Conservation (phyloP, 2,888 invertebrate species). For the Cheilosia urbana region DNA sequence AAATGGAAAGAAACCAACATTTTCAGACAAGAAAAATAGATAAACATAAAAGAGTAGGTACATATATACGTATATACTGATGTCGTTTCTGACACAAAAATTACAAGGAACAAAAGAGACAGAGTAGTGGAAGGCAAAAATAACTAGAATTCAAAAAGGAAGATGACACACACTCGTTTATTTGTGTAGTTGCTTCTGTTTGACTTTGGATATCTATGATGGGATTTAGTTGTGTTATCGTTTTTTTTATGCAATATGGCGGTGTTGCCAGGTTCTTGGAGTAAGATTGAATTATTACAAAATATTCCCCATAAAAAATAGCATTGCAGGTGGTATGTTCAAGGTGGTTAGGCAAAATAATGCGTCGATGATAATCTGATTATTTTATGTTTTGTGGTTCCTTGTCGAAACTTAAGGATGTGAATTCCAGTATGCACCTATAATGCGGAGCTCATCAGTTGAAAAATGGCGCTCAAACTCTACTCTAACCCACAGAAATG, state of each 20-base stretch:
- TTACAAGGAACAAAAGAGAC: conserved; percentile 24
- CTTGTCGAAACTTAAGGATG: no score
- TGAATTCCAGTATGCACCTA: no score
- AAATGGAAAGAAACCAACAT: conserved; percentile 26
- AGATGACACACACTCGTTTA: conserved; percentile 69
- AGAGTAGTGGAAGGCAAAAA: conserved; percentile 29
- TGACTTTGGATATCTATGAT: conserved; percentile 42
- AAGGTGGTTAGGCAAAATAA: no score
- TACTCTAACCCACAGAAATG: no score
- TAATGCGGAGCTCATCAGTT: no score
- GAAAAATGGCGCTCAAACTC: no score
- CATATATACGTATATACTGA: conserved; percentile 15
- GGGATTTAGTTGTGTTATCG: conserved; percentile 25
- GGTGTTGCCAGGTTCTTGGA: conserved; percentile 32
- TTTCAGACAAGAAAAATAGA: conserved; percentile 51
- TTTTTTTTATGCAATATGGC: neutral
- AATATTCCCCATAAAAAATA: no score
- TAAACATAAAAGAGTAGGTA: conserved; percentile 5
- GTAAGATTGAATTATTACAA: no score
- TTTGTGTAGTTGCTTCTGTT: conserved; percentile 67
- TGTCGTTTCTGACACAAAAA: conserved; percentile 59
- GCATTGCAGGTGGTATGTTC: no score
- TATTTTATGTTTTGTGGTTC: no score
- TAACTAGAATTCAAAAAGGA: conserved; percentile 57
- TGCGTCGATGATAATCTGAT: no score